Base-by-base conservation (phyloP, 2,797 vertebrate species). In the Tolypeutes matacus region DNA sequence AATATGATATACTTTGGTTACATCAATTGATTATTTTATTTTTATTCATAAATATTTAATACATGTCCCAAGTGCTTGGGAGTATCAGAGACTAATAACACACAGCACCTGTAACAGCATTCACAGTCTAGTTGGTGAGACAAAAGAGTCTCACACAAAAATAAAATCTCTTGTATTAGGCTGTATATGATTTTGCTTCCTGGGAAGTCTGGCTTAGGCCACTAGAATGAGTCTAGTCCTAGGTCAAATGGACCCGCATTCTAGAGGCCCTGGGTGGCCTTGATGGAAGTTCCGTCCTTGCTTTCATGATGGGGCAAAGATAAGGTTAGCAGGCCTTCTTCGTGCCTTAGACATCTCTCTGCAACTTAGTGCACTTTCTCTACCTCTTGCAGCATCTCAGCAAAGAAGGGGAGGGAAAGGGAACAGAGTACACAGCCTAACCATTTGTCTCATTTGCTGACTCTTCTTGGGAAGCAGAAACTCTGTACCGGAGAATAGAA, bases 31-130 rank as follows among this genome's bases (percentile, higher is more conserved):
- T 94, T 81, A 72, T 83, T 95, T 85, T 29, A 73, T 65, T 82
- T 80, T 84, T 83, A 82, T 92, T 93, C 42, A 83, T 85, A 90
- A 89, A 81, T 93, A 93, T 58, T 95, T 95, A 88, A 93, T 95
- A 86, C 5, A 21, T 72, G 46, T 72, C 17, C 56, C 23, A 89
- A 72, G 86, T 89, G 13, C 62, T 91, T 96, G 23, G 42, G 53
- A 53, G 3, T 65, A 73, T 87, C 58, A 87, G n/a, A 75, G 12
- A 75, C 58, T 80, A 21, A 17, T 64, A 72, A 91, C 67, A 69
- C 36, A 36, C 64, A 39, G 10, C 39, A 49, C 60, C 51, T 64
- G 29, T 78, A 56, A 36, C 78, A 62, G 34, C 77, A 10, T 69
- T 84, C n/a, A 72, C 25, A 15, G 85, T 93, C 39, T 34, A 58